These are phyloP conservation scores for Saxidomus purpurata DNA, from an alignment of 1,140 invertebrate genomes.

Conservation along the genomic window DNA sequence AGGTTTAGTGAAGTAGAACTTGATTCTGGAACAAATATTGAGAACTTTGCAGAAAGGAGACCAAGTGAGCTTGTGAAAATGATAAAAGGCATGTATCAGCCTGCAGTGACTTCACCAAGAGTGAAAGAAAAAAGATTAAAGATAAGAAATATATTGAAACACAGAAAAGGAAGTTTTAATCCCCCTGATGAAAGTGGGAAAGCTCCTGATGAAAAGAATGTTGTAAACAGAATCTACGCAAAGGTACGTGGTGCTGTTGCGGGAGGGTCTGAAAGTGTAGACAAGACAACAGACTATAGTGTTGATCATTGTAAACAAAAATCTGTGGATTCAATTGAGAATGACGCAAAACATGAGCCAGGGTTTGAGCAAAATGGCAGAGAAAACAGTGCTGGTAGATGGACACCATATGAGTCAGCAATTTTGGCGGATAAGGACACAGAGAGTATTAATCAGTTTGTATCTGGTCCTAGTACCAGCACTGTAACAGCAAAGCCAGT, in stretches of 20 bases:
- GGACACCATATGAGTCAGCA: slow-evolving; percentile 4
- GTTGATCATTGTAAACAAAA: background rate
- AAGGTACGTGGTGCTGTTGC: slow-evolving; percentile 8
- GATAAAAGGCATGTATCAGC: slow-evolving; percentile 52
- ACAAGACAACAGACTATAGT: background rate
- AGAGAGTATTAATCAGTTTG: slow-evolving; percentile 30
- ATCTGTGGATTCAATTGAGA: background rate
- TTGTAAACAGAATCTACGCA: slow-evolving; percentile 59
- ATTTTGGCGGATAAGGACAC: background rate
- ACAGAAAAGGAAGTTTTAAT: slow-evolving; percentile 54
- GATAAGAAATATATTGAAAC: slow-evolving; percentile 58
- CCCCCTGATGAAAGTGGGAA: background rate
- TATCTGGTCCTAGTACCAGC: background rate
- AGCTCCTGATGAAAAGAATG: slow-evolving; percentile 7
- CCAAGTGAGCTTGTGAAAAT: slow-evolving; percentile 19
- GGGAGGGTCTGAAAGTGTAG: background rate
- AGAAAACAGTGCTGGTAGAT: background rate
- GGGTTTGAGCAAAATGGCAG: background rate
- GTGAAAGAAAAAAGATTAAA: slow-evolving; percentile 57
- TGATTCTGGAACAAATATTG: background rate
- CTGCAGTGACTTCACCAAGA: slow-evolving; percentile 47
- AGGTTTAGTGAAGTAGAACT: background rate
- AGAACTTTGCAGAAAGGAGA: background rate
- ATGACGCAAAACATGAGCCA: background rate
- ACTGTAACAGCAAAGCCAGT: slow-evolving; percentile 43